Conservation (phyloP, 1,140 invertebrate genomes). For the Theocolax elegans region DNA sequence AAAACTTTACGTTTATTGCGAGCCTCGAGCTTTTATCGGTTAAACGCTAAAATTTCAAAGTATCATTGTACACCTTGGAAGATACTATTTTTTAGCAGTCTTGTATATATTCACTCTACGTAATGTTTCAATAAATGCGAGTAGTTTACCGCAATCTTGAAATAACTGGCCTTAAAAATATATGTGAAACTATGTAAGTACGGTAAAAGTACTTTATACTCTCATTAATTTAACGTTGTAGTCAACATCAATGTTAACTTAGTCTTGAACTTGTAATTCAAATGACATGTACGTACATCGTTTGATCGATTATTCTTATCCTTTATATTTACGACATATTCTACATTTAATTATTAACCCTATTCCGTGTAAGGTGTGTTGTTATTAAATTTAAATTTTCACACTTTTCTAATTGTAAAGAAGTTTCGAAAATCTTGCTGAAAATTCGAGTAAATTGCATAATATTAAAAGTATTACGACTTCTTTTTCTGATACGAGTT, state of each 20-base stretch:
- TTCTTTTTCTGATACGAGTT: no score
- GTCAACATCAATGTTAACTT: background rate
- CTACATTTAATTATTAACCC: no score
- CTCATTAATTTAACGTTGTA: background rate
- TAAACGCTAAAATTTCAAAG: slow-evolving; percentile 4
- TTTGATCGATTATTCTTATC: background rate
- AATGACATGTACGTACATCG: background rate
- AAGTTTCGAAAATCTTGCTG: no score
- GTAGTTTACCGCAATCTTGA: no score
- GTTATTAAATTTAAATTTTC: no score
- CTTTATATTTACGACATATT: no score
- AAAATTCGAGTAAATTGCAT: no score
- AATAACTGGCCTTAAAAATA: background rate
- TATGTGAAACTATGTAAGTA: slow-evolving; percentile 3
- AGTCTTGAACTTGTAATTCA: slow-evolving; percentile 11
- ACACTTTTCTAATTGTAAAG: no score
- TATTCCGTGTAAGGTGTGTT: no score
- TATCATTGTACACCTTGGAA: no score
- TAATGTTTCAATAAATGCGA: background rate
- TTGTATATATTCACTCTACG: background rate
- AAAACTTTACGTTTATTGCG: slow-evolving; percentile 6
- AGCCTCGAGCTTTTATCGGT: background rate
- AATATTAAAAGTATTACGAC: no score
- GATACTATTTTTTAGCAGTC: no score
- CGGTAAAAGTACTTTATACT: background rate